Percentiles rank a stretch among this genome's conserved stretches.
These are phyloP conservation scores for Scytalopus superciliaris DNA, from an alignment of 2,113 vertebrate species.

Conservation along the genomic window DNA sequence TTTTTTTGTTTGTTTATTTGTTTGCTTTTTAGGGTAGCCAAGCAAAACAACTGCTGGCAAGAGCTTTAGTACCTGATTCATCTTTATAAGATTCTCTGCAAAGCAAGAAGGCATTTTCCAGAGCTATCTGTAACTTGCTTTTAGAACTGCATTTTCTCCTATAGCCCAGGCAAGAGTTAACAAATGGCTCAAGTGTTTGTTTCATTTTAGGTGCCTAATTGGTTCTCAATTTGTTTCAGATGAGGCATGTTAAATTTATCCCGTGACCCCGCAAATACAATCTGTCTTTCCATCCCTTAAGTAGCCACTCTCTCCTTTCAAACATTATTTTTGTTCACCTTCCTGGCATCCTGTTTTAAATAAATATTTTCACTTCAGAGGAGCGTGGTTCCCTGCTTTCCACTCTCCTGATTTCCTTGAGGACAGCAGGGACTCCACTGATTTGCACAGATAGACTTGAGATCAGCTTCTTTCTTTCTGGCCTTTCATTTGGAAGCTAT, in stretches of 20 bases:
- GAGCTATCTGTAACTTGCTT: neutral
- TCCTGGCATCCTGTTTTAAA: neutral
- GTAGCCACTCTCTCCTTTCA: neutral
- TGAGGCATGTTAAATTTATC: neutral
- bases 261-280: neutral
- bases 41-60: conserved; percentile 1
- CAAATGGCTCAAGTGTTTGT: neutral
- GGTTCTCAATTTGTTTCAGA: neutral
- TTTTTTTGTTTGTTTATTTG: neutral
- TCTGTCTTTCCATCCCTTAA: neutral
- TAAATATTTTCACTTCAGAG: neutral
- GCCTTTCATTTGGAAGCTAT: neutral
- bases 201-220: neutral
- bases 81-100: neutral
- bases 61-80: neutral
- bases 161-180: neutral
- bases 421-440: neutral
- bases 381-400: neutral
- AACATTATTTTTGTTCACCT: neutral
- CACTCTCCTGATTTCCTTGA: neutral
- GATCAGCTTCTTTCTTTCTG: neutral
- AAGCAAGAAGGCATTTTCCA: neutral
- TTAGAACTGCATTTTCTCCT: neutral
- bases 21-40: neutral
- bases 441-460: neutral